A percentile compares a stretch with the other conserved stretches of the same genome.
Evolutionary conservation across 2,797 vertebrate species (phyloP).

Genomic region (Diglossa cyanea): DNA sequence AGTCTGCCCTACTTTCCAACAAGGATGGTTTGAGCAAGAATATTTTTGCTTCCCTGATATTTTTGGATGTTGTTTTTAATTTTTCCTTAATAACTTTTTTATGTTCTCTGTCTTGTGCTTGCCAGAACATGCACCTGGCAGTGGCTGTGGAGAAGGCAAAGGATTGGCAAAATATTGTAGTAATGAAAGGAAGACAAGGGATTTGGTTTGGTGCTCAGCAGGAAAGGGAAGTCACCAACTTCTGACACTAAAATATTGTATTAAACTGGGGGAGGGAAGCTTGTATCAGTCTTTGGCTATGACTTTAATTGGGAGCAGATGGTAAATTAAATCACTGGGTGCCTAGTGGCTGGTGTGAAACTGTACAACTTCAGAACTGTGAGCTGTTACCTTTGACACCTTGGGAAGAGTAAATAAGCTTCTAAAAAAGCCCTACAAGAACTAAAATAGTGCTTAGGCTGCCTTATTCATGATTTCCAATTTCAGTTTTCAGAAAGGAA

Average conservation of each 20-base stretch:
- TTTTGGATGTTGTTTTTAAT: not conserved
- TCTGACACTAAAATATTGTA: constrained; percentile 14
- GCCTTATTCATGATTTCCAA: constrained; percentile 9
- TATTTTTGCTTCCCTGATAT: not conserved
- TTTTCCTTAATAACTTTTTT: not conserved
- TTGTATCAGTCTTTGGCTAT: not conserved
- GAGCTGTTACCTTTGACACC: constrained; percentile 45
- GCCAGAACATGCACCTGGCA: not conserved
- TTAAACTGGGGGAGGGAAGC: not conserved
- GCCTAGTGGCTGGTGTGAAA: constrained; percentile 39
- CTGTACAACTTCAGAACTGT: constrained; percentile 2
- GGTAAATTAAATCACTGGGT: constrained; percentile 34
- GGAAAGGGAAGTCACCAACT: constrained; percentile 17
- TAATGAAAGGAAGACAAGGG: not conserved
- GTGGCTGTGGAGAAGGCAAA: not conserved
- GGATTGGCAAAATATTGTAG: not conserved
- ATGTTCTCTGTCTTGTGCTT: not conserved
- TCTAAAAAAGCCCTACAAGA: not conserved
- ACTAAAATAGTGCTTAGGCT: not conserved
- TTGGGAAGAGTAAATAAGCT: constrained; percentile 38
- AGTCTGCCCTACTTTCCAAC: constrained; percentile 1
- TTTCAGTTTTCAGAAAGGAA: not conserved
- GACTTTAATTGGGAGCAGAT: constrained; percentile 51
- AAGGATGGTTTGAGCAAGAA: not conserved
- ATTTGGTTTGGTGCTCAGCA: not conserved